These are phyloP conservation scores for Drosophila mimetica DNA, from an alignment of 2,888 invertebrate species.

Conservation along the genomic window DNA sequence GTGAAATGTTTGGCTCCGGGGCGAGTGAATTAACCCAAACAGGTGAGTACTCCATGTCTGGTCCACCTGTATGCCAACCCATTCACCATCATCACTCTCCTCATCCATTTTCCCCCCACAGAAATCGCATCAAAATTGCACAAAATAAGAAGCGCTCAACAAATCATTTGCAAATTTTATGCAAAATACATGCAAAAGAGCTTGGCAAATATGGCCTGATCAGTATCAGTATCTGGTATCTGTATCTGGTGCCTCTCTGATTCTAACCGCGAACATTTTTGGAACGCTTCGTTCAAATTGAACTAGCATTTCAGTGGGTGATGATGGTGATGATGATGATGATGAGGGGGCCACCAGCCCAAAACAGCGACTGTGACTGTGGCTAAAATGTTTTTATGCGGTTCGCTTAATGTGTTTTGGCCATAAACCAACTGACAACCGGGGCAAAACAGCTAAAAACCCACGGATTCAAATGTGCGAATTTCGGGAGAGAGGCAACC, in stretches of 20 bases:
- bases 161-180: slow-evolving; percentile 74
- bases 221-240: slow-evolving; percentile 24
- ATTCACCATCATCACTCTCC: not conserved
- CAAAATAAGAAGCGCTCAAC: slow-evolving; percentile 67
- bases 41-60: slow-evolving; percentile 27
- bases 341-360: not conserved
- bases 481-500: slow-evolving; percentile 26
- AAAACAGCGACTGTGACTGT: slow-evolving; percentile 33
- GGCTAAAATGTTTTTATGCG: slow-evolving; percentile 76
- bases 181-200: slow-evolving; percentile 75
- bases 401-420: slow-evolving; percentile 79
- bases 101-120: slow-evolving; percentile 2
- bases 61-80: slow-evolving; percentile 6
- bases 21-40: slow-evolving; percentile 55
- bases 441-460: slow-evolving; percentile 53
- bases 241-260: slow-evolving; percentile 17
- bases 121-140: slow-evolving; percentile 71
- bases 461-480: slow-evolving; percentile 19
- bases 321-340: not conserved
- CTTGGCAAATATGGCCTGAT: slow-evolving; percentile 65
- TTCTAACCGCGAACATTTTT: slow-evolving; percentile 52
- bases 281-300: slow-evolving; percentile 48
- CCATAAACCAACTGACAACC: slow-evolving; percentile 70
- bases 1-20: slow-evolving; percentile 70
- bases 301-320: slow-evolving; percentile 27